Evolutionary conservation across 2,797 vertebrate genomes (phyloP).

Genomic region (Bradypodion pumilum): DNA sequence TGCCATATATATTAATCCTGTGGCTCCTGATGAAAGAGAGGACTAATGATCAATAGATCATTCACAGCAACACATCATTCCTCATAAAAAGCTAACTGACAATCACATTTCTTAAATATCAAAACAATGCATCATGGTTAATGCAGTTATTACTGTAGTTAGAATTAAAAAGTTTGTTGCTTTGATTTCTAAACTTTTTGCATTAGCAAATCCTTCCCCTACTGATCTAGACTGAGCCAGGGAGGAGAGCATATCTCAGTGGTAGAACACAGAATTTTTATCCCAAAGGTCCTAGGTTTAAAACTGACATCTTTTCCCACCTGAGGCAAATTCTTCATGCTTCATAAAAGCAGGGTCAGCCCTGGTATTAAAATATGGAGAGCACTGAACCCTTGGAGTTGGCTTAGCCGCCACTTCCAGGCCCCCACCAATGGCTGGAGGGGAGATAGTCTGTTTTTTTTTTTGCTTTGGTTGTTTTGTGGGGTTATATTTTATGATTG

Average conservation of each 20-base stretch:
- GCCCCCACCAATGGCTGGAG: too few relatives aligned
- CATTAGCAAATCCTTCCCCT: background rate
- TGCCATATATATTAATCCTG: slow-evolving; percentile 68
- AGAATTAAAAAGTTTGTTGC: slow-evolving; percentile 55
- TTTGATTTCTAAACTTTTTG: background rate
- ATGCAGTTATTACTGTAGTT: slow-evolving; percentile 57
- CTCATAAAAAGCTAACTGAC: slow-evolving; percentile 75
- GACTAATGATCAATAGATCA: slow-evolving; percentile 60
- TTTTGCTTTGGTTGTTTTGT: too few relatives aligned
- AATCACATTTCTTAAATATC: slow-evolving; percentile 71
- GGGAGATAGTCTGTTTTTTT: too few relatives aligned
- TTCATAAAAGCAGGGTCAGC: background rate
- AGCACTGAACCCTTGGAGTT: too few relatives aligned
- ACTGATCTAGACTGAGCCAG: background rate
- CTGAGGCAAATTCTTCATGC: too few relatives aligned
- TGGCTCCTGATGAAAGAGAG: slow-evolving; percentile 62
- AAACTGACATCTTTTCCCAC: too few relatives aligned
- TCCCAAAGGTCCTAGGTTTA: background rate
- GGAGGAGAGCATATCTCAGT: background rate
- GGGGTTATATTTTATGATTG: too few relatives aligned
- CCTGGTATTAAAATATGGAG: background rate
- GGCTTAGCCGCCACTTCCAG: too few relatives aligned
- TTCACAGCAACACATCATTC: slow-evolving; percentile 56
- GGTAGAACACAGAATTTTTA: background rate
- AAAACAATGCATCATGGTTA: slow-evolving; percentile 70